Base-by-base conservation (phyloP, 2,888 invertebrate genomes). In the Eurytoma californica region DNA sequence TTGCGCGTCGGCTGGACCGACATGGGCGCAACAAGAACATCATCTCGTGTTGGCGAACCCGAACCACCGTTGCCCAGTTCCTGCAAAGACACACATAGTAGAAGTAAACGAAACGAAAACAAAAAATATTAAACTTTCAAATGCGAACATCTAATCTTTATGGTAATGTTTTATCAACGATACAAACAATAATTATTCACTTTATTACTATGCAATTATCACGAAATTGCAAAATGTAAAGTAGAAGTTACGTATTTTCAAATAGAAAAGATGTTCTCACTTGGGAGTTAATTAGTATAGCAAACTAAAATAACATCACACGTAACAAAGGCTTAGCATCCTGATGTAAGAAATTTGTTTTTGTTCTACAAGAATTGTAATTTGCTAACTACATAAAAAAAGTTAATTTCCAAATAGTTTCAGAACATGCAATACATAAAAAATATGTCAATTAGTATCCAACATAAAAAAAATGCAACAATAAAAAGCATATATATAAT, bases 1-100 rank as follows among this genome's bases (percentile, higher is more conserved):
- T 96, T 95, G 88, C 96, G 93, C 86, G 95, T 95, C 83, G 96
- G 96, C 91, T 96, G 96, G 88, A 96, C 96, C 79, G 96, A 96
- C 91, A 96, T 93, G 82, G 96, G 96, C 85, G 95, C 95, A 86
- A 94, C 93, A 87, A 95, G 91, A 89, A 93, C 92, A 83, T 93
- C 93, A 91, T 91, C 88, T 92, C 92, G 88, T 89, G 92, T 92
- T 87, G 91, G 92, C 85, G 91, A 91, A 87, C 91, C 91, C 83
- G 90, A 88, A 88, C 94, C 93, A 87, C 95, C 87, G 84, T 89
- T 90, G 84, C 89, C 95, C 91, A 95, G 92, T 90, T 95, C 95
- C 95, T 96, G 92, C 85, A 92, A 91, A 86, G 82, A 84, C 81
- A 84, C 58, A 82, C 18, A 69, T 13, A 72, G 65, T 70, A 60